These are phyloP conservation scores for Drosophila macrothrix DNA, from an alignment of 2,888 invertebrate species.

Conservation along the genomic window DNA sequence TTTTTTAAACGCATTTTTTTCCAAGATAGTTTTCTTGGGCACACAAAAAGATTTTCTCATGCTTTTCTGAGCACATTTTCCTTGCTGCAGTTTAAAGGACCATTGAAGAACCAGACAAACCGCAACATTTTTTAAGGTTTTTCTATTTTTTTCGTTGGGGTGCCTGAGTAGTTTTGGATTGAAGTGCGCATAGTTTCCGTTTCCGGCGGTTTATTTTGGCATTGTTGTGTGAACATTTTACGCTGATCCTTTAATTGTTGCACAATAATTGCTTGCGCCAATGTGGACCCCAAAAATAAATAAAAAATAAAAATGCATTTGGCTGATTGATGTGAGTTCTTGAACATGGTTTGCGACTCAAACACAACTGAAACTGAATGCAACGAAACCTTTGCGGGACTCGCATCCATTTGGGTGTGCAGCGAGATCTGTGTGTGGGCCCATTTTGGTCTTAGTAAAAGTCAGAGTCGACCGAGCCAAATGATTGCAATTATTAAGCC, in stretches of 20 bases:
- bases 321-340: slow-evolving; percentile 48
- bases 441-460: slow-evolving; percentile 29
- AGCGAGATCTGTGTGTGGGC: slow-evolving; percentile 61
- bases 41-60: slow-evolving; percentile 67
- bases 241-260: slow-evolving; percentile 80
- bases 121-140: slow-evolving; percentile 42
- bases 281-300: slow-evolving; percentile 16
- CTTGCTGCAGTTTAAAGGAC: slow-evolving; percentile 8
- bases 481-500: slow-evolving; percentile 77
- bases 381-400: slow-evolving; percentile 17
- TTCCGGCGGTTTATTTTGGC: slow-evolving; percentile 77
- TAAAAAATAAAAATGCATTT: slow-evolving; percentile 7
- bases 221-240: slow-evolving; percentile 80
- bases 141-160: slow-evolving; percentile 7
- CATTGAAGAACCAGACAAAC: slow-evolving; percentile 48
- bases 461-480: slow-evolving; percentile 42
- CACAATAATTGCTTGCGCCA: slow-evolving; percentile 56
- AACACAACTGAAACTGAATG: neutral
- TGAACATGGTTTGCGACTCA: slow-evolving; percentile 20
- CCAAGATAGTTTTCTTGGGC: slow-evolving; percentile 11
- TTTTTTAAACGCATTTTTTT: slow-evolving; percentile 23
- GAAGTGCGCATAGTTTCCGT: slow-evolving; percentile 71
- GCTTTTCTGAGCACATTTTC: slow-evolving; percentile 42
- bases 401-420: slow-evolving; percentile 55
- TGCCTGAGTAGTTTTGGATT: slow-evolving; percentile 28